Base-by-base conservation (phyloP, 2,113 vertebrate species). In the Oncorhynchus mykiss region DNA sequence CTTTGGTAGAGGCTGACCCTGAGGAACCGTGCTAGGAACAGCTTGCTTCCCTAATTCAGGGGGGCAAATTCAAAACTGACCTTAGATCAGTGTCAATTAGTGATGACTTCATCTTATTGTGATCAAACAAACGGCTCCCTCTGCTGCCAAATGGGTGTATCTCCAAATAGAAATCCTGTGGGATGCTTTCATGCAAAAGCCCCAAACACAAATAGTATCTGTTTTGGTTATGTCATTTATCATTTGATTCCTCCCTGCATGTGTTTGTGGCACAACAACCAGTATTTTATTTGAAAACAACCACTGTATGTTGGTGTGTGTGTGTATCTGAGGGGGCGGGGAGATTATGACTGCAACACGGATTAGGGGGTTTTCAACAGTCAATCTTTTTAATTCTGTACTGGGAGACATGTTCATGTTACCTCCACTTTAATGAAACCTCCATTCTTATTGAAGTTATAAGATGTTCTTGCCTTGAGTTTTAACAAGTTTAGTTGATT, bases 361-460 rank as follows among this genome's bases (percentile, higher is more conserved):
- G 85, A 89, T 90, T 85, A 91, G 65, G 66, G 68, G 85, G 82
- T 78, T 78, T 69, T 11, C 48, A 86, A 80, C 8, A 5, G 73
- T 80, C 34, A 64, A 70, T 70, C 18, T 70, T 87, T 79, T 86
- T 81, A 80, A 78, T 82, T 78, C 75, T 39, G 71, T 8, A 5
- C 64, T 31, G 29, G 12, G 73, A 85, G 83, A 72, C 78, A 71
- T 80, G 84, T 73, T 80, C 64, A 80, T 68, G 45, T 7, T 66
- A 12, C 9, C 2, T 13, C 64, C 22, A 13, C 20, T 12, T 3
- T 20, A 6, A 80, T 85, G 76, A 39, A 39, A 39, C 39, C 39
- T 39, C 7, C 7, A 39, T 39, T 9, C 39, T 9, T 9, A 39
- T 39, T 39, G 39, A 39, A 39, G 39, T 39, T 9, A 39, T 39